Evolutionary conservation across 2,888 invertebrate genomes (phyloP).

Genomic region (Plagodis pulveraria): DNA sequence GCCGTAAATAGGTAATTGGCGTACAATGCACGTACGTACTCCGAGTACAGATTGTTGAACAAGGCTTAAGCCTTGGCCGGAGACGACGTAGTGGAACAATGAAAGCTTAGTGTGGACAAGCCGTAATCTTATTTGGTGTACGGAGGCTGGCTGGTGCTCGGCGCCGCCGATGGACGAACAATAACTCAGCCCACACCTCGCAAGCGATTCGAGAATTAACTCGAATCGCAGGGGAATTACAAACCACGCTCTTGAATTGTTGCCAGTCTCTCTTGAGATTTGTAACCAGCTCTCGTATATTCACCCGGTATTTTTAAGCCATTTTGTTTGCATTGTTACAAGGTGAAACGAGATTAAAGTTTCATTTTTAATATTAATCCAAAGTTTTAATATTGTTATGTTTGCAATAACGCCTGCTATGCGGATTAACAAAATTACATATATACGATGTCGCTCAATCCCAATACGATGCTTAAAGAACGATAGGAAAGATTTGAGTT

Average conservation of each 20-base stretch:
- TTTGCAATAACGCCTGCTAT: too few relatives aligned
- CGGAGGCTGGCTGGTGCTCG: slow-evolving; percentile 32
- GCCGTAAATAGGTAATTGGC: slow-evolving; percentile 45
- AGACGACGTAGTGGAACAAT: slow-evolving; percentile 53
- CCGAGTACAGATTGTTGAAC: slow-evolving; percentile 47
- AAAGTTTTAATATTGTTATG: too few relatives aligned
- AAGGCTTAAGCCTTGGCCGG: slow-evolving; percentile 40
- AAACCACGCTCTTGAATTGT: slow-evolving; percentile 31
- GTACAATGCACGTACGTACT: slow-evolving; percentile 46
- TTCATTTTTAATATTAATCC: slow-evolving; percentile 28
- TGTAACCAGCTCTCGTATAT: slow-evolving; percentile 31
- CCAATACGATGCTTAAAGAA: too few relatives aligned
- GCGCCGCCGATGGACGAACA: slow-evolving; percentile 49
- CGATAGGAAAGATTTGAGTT: too few relatives aligned
- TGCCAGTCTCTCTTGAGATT: slow-evolving; percentile 33
- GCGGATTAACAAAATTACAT: too few relatives aligned
- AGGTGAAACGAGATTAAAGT: slow-evolving; percentile 30
- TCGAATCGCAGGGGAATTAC: slow-evolving; percentile 37
- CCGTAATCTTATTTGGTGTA: slow-evolving; percentile 62
- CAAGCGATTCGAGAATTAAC: slow-evolving; percentile 45
- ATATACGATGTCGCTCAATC: too few relatives aligned
- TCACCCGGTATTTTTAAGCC: slow-evolving; percentile 25
- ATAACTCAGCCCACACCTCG: slow-evolving; percentile 54
- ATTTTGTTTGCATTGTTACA: slow-evolving; percentile 28
- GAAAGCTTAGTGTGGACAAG: slow-evolving; percentile 54